phyloP scores from a whole-genome alignment of 37 sponge, comb jelly and placozoan species.

The Corticium candelabrum region DNA sequence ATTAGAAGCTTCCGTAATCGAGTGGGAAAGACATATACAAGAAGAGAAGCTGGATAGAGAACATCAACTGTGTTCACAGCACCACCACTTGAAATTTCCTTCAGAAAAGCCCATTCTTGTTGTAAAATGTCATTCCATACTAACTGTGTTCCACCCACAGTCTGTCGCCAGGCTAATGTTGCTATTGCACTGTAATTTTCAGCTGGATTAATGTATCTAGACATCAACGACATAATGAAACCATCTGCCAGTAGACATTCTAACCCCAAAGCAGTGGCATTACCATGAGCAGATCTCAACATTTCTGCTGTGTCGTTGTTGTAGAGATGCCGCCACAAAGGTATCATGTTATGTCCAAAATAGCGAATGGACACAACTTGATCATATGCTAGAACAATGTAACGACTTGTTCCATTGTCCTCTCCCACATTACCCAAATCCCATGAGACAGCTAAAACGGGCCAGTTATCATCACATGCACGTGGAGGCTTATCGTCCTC shows the following conservation, averaged over 20 bases:
- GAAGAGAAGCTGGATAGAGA: conserved; percentile 50
- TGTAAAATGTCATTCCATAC: conserved; percentile 44
- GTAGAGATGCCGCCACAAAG: conserved; percentile 36
- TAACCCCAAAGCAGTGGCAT: too few relatives aligned
- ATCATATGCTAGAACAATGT: conserved; percentile 34
- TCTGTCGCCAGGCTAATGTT: conserved; percentile 66
- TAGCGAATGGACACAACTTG: conserved; percentile 50
- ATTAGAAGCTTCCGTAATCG: conserved; percentile 16
- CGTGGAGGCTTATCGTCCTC: conserved; percentile 41
- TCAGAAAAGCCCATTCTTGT: conserved; percentile 57
- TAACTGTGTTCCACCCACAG: conserved; percentile 32
- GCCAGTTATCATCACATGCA: conserved; percentile 37
- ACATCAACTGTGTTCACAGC: conserved; percentile 75
- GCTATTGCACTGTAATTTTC: conserved; percentile 46
- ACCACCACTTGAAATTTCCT: conserved; percentile 75
- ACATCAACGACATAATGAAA: conserved; percentile 16
- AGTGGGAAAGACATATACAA: conserved; percentile 13
- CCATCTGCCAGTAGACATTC: too few relatives aligned
- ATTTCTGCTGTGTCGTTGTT: conserved; percentile 7
- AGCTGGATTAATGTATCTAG: conserved; percentile 20
- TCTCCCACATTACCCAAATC: conserved; percentile 38
- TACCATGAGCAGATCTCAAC: conserved; percentile 12
- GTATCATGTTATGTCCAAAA: conserved; percentile 48
- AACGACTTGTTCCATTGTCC: neutral
- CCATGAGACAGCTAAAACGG: conserved; percentile 58